These are phyloP conservation scores for Salarias fasciatus DNA, from an alignment of 2,797 vertebrate species.

Conservation along the genomic window DNA sequence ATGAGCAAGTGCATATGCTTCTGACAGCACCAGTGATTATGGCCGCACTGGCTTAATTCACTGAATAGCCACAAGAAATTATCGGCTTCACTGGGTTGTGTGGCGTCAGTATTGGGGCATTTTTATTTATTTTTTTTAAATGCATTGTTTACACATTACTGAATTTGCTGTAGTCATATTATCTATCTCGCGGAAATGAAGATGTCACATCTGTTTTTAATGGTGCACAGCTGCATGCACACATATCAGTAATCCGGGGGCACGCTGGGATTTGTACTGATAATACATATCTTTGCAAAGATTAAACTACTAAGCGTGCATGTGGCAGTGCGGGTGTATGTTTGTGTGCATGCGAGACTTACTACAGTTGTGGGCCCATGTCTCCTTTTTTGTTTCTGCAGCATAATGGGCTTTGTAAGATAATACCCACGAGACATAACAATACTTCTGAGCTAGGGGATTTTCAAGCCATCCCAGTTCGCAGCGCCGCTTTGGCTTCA, in stretches of 20 bases:
- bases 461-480: constrained; percentile 77
- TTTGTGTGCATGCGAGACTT: constrained; percentile 40
- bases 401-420: constrained; percentile 84
- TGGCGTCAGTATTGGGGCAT: constrained; percentile 46
- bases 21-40: constrained; percentile 47
- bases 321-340: constrained; percentile 35
- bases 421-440: constrained; percentile 81
- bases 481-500: constrained; percentile 53
- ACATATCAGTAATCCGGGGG: constrained; percentile 72
- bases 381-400: constrained; percentile 75
- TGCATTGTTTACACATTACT: constrained; percentile 62
- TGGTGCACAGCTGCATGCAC: constrained; percentile 72
- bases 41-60: constrained; percentile 40
- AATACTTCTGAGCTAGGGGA: constrained; percentile 76
- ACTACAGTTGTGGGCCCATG: constrained; percentile 52
- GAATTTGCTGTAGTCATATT: constrained; percentile 50
- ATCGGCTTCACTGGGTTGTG: constrained; percentile 45
- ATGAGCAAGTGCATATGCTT: constrained; percentile 37
- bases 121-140: constrained; percentile 18
- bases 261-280: constrained; percentile 77
- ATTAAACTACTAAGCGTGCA: constrained; percentile 70
- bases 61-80: constrained; percentile 50
- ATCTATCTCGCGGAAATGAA: constrained; percentile 62
- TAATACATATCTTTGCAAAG: constrained; percentile 80
- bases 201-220: constrained; percentile 80